Evolutionary conservation across 30 jellyfish, hydroid and myxozoan species (phyloP), one percentile per base, ranked within the genome.

Genomic region (Aurelia coerulea): DNA sequence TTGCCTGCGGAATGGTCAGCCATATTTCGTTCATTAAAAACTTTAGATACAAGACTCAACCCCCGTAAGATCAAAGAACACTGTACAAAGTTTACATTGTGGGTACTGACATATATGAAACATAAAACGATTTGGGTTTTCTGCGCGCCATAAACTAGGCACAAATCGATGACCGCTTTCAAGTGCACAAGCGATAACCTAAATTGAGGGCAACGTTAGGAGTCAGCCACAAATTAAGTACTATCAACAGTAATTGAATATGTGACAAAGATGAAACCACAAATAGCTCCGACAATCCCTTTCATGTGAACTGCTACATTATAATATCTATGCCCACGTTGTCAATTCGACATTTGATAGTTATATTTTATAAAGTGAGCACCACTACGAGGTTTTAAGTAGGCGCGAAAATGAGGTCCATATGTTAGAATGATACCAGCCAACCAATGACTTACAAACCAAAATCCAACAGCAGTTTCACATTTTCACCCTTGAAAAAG

Each of bases 201-300:
- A 77, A 77, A 77, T 62, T 77, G 87, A 77, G 87, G 87, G 78
- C 87, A 77, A 77, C 87, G 87, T 77, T 77, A 77, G 13, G 32
- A 10, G 87, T 77, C 78, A 77, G 87, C 87, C 87, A 77, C 87
- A 77, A 77, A 77, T 77, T 77, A 77, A 18, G 87, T 29, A 60
- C 54, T 62, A 77, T 69, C 37, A 31, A 62, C 78, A 33, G 74
- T 60, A 73, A 73, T 73, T 73, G 83, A 73, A 73, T 41, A 37
- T 77, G 19, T 77, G 78, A 54, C 87, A 77, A 77, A 17, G 67
- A 64, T 35, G 12, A 41, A 19, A 60, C 87, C 87, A 41, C 87
- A 77, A 77, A 78, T 77, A 76, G 78, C 77, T 77, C 77, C 68
- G 66, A 18, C 53, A 77, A 60, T 13, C 78, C 62, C 6, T 62